Conservation (phyloP, 2,113 vertebrate genomes). For the Nothobranchius kuhntae region DNA sequence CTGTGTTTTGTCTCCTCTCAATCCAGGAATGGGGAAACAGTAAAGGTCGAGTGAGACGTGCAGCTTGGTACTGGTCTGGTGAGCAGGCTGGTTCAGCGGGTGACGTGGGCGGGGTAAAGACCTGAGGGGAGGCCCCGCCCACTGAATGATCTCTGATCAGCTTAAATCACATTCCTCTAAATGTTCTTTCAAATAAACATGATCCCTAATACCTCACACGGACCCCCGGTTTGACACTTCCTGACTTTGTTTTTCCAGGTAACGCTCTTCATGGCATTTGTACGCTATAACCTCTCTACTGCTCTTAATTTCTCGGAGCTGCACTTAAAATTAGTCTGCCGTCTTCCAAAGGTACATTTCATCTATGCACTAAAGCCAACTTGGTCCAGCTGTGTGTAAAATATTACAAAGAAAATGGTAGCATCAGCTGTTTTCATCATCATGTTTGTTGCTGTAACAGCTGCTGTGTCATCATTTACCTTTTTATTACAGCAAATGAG, state of each 20-base stretch:
- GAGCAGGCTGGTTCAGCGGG: constrained; percentile 65
- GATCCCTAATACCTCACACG: too few relatives aligned
- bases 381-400: background rate
- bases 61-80: constrained; percentile 20
- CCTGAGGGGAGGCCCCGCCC: constrained; percentile 75
- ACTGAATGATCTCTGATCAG: constrained; percentile 79
- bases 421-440: background rate
- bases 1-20: background rate
- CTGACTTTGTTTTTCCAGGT: too few relatives aligned
- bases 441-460: background rate
- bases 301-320: too few relatives aligned
- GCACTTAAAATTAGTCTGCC: too few relatives aligned
- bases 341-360: background rate
- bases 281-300: too few relatives aligned
- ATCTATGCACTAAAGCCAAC: background rate
- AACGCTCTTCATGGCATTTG: too few relatives aligned
- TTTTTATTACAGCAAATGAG: too few relatives aligned
- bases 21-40: constrained; percentile 76
- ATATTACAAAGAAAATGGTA: background rate
- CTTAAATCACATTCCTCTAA: constrained; percentile 19
- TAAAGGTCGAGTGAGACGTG: constrained; percentile 66
- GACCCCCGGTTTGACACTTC: too few relatives aligned
- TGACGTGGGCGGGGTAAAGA: constrained; percentile 85
- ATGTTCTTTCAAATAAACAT: constrained; percentile 9
- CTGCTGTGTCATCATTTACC: too few relatives aligned